Evolutionary conservation across 2,113 vertebrate genomes (phyloP).

Genomic region (Pelecanoides urinatrix): DNA sequence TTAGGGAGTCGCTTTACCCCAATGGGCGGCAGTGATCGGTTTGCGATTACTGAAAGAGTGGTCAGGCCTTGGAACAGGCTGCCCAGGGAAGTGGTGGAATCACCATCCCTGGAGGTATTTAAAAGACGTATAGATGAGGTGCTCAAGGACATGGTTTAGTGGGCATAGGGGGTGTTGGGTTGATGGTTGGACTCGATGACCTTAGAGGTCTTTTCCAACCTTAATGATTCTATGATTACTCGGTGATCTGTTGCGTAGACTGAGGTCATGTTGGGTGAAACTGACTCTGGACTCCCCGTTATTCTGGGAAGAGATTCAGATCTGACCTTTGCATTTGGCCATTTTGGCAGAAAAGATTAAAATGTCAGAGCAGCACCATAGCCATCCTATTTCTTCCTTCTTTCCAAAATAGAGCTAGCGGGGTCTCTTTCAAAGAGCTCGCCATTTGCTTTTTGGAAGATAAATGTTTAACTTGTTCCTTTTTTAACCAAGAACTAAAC

Average conservation of each 20-base stretch:
- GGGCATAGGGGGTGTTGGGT: no score
- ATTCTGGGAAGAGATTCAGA: not conserved
- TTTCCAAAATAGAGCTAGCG: not conserved
- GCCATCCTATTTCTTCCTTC: not conserved
- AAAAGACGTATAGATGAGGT: no score
- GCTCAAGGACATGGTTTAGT: no score
- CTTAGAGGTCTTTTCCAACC: no score
- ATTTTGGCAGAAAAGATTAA: not conserved
- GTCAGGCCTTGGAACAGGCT: no score
- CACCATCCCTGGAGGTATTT: no score
- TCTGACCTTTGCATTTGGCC: not conserved
- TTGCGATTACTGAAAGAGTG: no score
- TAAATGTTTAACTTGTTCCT: not conserved
- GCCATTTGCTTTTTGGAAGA: not conserved
- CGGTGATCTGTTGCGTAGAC: not conserved
- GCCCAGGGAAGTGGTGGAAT: no score
- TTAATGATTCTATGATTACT: no score
- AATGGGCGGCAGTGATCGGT: accelerated
- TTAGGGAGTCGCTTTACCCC: not conserved
- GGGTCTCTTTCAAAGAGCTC: not conserved
- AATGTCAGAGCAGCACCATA: not conserved
- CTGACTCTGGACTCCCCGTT: not conserved
- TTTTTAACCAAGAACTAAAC: not conserved
- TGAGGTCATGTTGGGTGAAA: not conserved
- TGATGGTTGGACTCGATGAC: no score